phyloP scores from a whole-genome alignment of 1,140 invertebrate species.

The Drosophila nigrodunni region DNA sequence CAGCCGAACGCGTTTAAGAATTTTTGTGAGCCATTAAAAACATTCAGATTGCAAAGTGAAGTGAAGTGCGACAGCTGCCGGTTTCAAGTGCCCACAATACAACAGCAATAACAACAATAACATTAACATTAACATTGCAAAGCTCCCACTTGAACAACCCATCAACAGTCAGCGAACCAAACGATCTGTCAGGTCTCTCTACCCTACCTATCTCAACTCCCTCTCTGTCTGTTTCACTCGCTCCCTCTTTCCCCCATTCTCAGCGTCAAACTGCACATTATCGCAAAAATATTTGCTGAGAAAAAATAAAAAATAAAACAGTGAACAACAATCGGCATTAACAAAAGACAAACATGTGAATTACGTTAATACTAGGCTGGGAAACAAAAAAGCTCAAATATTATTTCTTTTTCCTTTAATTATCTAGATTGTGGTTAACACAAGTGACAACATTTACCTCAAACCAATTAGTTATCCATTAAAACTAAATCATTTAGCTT shows the following conservation, averaged over 20 bases:
- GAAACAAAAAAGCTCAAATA: not conserved
- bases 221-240: not conserved
- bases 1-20: slow-evolving; percentile 46
- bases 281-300: slow-evolving; percentile 66
- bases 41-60: slow-evolving; percentile 70
- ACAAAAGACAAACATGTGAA: slow-evolving; percentile 50
- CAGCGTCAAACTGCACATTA: slow-evolving; percentile 4
- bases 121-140: slow-evolving; percentile 42
- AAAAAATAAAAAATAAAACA: not conserved
- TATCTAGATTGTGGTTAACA: not conserved
- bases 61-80: slow-evolving; percentile 74
- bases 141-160: slow-evolving; percentile 32
- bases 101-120: slow-evolving; percentile 50
- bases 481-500: no score
- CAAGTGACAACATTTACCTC: not conserved
- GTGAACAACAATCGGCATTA: slow-evolving; percentile 50
- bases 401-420: not conserved
- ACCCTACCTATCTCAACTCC: not conserved
- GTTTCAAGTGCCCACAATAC: slow-evolving; percentile 67
- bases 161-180: slow-evolving; percentile 51
- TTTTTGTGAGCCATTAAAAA: slow-evolving; percentile 53
- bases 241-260: not conserved
- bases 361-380: slow-evolving; percentile 20
- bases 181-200: slow-evolving; percentile 48
- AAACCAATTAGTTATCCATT: no score